phyloP scores from a whole-genome alignment of 2,888 invertebrate genomes.

The Crossocerus cetratus region DNA sequence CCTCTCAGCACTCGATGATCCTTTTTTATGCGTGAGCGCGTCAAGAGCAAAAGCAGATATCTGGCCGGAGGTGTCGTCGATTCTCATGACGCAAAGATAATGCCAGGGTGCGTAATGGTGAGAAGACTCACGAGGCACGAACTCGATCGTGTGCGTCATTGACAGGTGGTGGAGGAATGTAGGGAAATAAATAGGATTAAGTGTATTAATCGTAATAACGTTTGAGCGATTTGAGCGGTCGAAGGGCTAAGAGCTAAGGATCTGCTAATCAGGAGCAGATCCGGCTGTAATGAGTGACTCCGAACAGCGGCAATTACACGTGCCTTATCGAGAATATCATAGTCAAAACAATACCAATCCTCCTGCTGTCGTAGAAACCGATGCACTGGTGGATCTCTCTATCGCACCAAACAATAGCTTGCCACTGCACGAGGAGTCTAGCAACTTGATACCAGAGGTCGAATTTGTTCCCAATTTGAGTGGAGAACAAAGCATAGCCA shows the following conservation, averaged over 20 bases:
- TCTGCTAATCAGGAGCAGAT: conserved; percentile 52
- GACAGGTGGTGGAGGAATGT: conserved; percentile 68
- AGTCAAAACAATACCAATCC: conserved; percentile 71
- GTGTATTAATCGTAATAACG: conserved; percentile 11
- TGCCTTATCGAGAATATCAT: conserved; percentile 76
- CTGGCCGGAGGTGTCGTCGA: conserved; percentile 8
- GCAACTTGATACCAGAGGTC: conserved; percentile 84
- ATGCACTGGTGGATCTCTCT: conserved; percentile 73
- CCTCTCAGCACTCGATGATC: conserved; percentile 8
- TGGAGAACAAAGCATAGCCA: conserved; percentile 82
- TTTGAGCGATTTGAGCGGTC: conserved; percentile 16
- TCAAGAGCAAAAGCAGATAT: conserved; percentile 8
- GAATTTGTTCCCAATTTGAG: conserved; percentile 80
- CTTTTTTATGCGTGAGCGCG: conserved; percentile 15
- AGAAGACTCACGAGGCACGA: conserved; percentile 38
- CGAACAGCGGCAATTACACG: conserved; percentile 75
- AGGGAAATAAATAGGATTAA: conserved; percentile 54
- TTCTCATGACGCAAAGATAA: conserved; percentile 57
- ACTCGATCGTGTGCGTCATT: conserved; percentile 61
- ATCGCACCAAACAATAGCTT: conserved; percentile 53
- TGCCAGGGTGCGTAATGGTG: conserved; percentile 34
- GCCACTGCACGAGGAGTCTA: conserved; percentile 55
- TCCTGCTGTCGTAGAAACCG: conserved; percentile 68
- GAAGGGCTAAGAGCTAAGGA: conserved; percentile 29
- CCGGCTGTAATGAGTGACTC: conserved; percentile 76